A percentile compares a stretch with the other conserved stretches of the same genome.
Conservation (phyloP, 2,797 vertebrate genomes). For the Siniperca obscura region DNA sequence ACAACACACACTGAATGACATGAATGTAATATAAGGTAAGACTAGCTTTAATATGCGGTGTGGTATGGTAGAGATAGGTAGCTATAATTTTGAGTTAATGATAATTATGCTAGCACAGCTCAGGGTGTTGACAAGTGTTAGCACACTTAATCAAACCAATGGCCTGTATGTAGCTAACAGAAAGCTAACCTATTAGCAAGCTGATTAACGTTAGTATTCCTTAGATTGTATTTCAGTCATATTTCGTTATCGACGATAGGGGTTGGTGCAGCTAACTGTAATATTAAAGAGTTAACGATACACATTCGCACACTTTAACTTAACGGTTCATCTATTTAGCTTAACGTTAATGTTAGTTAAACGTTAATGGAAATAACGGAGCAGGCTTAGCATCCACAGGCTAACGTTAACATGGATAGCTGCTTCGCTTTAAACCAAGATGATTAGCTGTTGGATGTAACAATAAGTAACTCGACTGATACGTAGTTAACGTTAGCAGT, state of each 20-base stretch:
- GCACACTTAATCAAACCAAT: slow-evolving; percentile 28
- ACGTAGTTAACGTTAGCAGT: no score
- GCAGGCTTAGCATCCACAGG: fast-evolving
- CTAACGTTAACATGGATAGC: no score
- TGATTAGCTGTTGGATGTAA: neutral
- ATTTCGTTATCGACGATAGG: fast-evolving
- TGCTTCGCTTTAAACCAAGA: neutral
- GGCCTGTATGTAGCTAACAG: neutral
- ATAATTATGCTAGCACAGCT: neutral
- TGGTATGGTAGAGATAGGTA: fast-evolving
- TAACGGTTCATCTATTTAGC: neutral
- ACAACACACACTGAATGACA: fast-evolving
- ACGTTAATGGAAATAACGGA: no score
- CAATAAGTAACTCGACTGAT: neutral
- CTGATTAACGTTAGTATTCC: neutral
- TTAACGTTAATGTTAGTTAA: no score
- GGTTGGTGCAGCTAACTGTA: fast-evolving
- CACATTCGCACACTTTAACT: no score
- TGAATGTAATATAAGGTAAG: fast-evolving
- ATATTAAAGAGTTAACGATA: neutral
- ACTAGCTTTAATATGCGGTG: fast-evolving
- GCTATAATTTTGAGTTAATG: fast-evolving
- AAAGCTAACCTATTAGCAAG: neutral
- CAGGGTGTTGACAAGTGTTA: slow-evolving; percentile 25
- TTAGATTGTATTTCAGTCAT: fast-evolving